Evolutionary conservation across 35 echinoderm and acorn worm genomes (phyloP), one percentile per base, ranked within the genome.

Genomic region (Apostichopus parvimensis): DNA sequence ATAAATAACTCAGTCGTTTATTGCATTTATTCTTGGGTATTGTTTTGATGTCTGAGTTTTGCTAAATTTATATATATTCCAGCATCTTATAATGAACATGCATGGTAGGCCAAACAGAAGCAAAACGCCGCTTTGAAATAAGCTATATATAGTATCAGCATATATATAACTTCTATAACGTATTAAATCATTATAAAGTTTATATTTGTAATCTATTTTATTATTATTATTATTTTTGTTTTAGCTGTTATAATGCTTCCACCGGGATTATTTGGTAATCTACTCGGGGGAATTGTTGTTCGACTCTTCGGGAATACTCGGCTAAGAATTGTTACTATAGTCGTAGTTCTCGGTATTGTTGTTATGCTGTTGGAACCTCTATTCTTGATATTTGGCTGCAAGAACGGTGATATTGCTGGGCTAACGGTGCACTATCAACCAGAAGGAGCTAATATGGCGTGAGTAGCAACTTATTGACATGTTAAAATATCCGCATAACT

Each of bases 261-360:
- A 1, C 86, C 92, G 6, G 94, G 86, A 54, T 57, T 95, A 45
- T 61, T 95, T 61, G 94, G 94, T 8, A 95, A 95, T 56, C 17
- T 95, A 26, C 25, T 56, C 5, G 92, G 94, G 9, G 94, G 94
- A 56, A 61, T 95, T 18, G 5, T 95, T 56, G 94, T 95, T 56
- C 93, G 92, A 53, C 64, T 89, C 25, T 87, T 95, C 54, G 92
- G 92, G 25, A 79, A 90, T 4, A 78, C 53, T 92, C 79, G 87
- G 20, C 23, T 20, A 15, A 90, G 79, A 9, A 77, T 91, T 5
- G 93, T 77, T 9, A 23, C 18, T 0, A 90, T 94, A 61, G 78
- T 80, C 12, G 13, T 90, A 7, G 6, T 76, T 58, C 23, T 94
- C 28, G 72, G 60, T 45, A n/a, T 65, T 7, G 60, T 60, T 17